These are phyloP conservation scores for Nomada lathburiana DNA, from an alignment of 2,888 invertebrate genomes.

Conservation along the genomic window DNA sequence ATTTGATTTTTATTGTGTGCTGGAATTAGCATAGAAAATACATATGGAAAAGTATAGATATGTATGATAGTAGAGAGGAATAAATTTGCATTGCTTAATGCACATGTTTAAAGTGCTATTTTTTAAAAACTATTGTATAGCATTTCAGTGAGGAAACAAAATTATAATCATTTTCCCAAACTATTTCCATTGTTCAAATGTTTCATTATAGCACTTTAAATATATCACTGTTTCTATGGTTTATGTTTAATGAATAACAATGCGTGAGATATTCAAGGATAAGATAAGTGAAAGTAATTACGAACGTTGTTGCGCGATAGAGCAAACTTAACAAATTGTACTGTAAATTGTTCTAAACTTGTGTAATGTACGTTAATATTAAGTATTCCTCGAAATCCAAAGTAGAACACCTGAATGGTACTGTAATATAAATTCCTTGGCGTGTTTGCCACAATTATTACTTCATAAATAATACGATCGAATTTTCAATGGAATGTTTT, in stretches of 20 bases:
- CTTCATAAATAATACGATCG: constrained; percentile 9
- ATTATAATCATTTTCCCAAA: background rate
- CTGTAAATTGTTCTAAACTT: constrained; percentile 29
- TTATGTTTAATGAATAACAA: constrained; percentile 5
- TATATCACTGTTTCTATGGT: constrained; percentile 26
- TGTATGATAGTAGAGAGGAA: no score
- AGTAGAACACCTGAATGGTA: constrained; percentile 32
- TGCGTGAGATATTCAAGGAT: constrained; percentile 3
- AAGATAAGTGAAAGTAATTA: constrained; percentile 27
- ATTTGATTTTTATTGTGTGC: background rate
- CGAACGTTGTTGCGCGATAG: constrained; percentile 1
- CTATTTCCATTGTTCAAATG: background rate
- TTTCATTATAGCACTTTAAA: constrained; percentile 11
- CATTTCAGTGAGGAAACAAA: background rate
- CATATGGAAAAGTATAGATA: background rate
- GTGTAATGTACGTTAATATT: constrained; percentile 27
- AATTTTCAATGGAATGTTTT: constrained; percentile 24
- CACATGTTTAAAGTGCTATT: constrained; percentile 8
- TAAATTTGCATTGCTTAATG: background rate
- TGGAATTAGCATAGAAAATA: constrained; percentile 4
- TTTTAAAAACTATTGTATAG: background rate
- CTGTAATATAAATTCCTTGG: constrained; percentile 17
- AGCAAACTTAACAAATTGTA: constrained; percentile 2
- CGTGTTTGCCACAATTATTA: constrained; percentile 33
- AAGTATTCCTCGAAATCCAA: constrained; percentile 39